Evolutionary conservation across 2,888 invertebrate genomes (phyloP), one percentile per base, ranked within the genome.

Genomic region (Ornithoptera priamus): DNA sequence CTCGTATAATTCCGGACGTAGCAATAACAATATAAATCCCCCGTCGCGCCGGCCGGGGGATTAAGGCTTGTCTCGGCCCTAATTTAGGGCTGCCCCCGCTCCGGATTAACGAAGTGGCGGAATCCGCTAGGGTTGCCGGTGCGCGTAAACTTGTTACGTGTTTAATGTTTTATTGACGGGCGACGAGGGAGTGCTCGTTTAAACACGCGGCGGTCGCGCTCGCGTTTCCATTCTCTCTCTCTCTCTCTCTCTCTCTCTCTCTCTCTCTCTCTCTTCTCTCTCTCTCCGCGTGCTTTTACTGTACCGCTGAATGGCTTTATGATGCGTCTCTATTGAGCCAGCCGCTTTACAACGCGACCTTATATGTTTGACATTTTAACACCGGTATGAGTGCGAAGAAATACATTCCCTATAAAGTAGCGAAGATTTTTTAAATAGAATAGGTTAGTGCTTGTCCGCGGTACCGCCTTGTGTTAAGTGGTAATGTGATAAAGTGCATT

Each of bases 21-120:
- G 92, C 92, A 92, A 92, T 92, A 92, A 92, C 92, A 92, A 92
- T 92, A 92, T 92, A 92, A 92, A 92, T 92, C 92, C 92, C 92
- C 92, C 90, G 92, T 90, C 91, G 92, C 92, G 92, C 87, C 90
- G 91, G 89, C 87, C 91, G 88, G 90, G 90, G 92, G 92, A 92
- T 92, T 92, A 92, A 89, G 92, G 92, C 92, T 92, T 91, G 92
- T 92, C 92, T 91, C 92, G 91, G 92, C 92, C 92, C 92, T 92
- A 92, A 92, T 92, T 92, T 92, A 92, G 92, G 92, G 91, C 89
- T 92, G 90, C 91, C 92, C 92, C 89, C 88, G 91, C 88, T 88
- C 87, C 88, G 92, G 92, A 92, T 92, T 92, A 92, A 92, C 92
- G 92, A 91, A 91, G 92, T 92, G 91, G 88, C 91, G 91, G 88